phyloP scores from a whole-genome alignment of 2,888 invertebrate genomes.

The Agonopterix arenella region DNA sequence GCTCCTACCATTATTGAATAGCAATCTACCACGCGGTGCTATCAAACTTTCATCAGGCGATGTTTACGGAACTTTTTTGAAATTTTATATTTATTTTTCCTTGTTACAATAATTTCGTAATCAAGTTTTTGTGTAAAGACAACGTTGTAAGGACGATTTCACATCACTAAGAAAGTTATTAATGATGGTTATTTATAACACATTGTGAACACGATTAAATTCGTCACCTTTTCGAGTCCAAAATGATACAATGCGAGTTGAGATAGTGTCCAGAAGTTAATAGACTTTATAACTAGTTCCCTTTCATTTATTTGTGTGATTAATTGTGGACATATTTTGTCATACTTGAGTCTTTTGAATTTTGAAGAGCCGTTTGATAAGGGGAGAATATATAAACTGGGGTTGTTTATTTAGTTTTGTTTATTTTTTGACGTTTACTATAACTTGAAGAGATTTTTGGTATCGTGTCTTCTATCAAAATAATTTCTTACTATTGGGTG shows the following conservation, averaged over 20 bases:
- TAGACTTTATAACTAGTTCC: slow-evolving; percentile 41
- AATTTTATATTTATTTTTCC: no score
- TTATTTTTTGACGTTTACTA: no score
- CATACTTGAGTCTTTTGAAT: slow-evolving; percentile 4
- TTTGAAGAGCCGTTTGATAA: not conserved
- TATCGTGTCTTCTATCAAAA: no score
- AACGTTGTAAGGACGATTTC: not conserved
- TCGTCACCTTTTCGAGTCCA: slow-evolving; percentile 21
- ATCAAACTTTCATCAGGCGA: no score
- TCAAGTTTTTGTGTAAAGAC: not conserved
- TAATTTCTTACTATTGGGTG: not conserved
- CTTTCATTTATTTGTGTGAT: slow-evolving; percentile 17
- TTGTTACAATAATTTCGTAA: no score
- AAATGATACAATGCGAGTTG: slow-evolving; percentile 28
- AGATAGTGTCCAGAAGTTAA: slow-evolving; percentile 46
- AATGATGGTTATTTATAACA: slow-evolving; percentile 29
- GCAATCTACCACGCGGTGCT: no score
- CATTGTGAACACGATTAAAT: slow-evolving; percentile 28
- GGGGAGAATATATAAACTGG: no score
- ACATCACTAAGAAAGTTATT: slow-evolving; percentile 9
- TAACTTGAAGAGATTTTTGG: no score
- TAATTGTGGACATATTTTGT: slow-evolving; percentile 28
- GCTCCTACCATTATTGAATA: no score
- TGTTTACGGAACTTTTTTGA: no score
- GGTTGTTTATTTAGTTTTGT: no score